Base-by-base conservation (phyloP, 1,140 invertebrate species). In the Lucilia sericata region DNA sequence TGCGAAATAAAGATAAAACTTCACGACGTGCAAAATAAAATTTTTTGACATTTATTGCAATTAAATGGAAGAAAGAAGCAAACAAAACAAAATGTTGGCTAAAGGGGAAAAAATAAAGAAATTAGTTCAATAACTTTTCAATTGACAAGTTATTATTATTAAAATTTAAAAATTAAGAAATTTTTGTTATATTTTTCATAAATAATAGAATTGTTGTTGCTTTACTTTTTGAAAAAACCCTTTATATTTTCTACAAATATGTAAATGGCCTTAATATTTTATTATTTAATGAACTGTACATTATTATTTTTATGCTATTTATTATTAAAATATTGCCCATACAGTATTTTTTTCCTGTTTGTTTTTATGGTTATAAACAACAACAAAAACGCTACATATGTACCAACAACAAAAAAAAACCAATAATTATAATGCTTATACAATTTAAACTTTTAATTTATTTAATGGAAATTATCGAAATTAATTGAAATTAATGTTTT, bases 11-110 rank as follows among this genome's bases (percentile, higher is more conserved):
- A 80, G 76, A 80, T 80, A 80, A 80, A 80, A 80, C 76, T 80
- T 80, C n/a, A 21, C 8, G 25, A 80, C 76, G 76, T 80, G 76
- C 76, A 80, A 80, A 78, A 80, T 80, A 80, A 42, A 78, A 42
- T 78, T 80, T 78, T 80, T 49, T 80, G 76, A 80, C 76, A 80
- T 80, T 80, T 80, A 80, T 80, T 80, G 76, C 76, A 80, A 51
- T 80, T 80, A 80, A 80, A 80, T 51, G 17, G 0, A 78, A 3
- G 19, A 36, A n/a, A n/a, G n/a, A n/a, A n/a, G n/a, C n/a, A n/a
- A n/a, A 21, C 76, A 10, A n/a, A 12, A 80, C 3, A 49, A 21
- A 80, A 80, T 51, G 13, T 0, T 1, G 10, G 7, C 42, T 12
- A 1, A 17, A 82, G 12, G 14, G 12, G 19, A 1, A 70, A 2